Percentiles rank a stretch among this genome's conserved stretches.
These are phyloP conservation scores for Episyrphus balteatus DNA, from an alignment of 1,140 invertebrate species.

Conservation along the genomic window DNA sequence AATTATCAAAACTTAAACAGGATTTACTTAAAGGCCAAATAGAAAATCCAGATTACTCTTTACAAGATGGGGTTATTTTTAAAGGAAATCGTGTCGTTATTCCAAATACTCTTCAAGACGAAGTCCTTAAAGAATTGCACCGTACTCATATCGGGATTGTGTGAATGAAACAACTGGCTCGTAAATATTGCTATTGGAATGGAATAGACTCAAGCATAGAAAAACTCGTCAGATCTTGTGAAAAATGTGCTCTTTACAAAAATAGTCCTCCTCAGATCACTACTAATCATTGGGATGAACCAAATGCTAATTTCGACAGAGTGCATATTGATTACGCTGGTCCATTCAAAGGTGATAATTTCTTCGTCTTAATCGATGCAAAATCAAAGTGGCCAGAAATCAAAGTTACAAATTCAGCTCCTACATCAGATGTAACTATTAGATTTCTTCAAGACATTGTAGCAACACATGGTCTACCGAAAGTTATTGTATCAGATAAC, in stretches of 20 bases:
- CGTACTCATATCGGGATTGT: not conserved
- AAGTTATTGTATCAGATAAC: not conserved
- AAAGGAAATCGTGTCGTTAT: not conserved
- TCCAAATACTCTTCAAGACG: not conserved
- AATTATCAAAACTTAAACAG: not conserved
- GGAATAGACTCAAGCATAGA: conserved; percentile 1
- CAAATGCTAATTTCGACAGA: not conserved
- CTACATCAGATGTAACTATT: conserved; percentile 3
- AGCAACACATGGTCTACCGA: not conserved
- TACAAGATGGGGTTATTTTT: not conserved
- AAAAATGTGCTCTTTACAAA: not conserved
- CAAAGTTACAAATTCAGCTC: not conserved
- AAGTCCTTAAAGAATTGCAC: not conserved
- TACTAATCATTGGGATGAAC: not conserved
- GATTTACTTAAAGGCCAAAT: not conserved
- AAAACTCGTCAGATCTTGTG: not conserved
- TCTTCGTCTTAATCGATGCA: conserved; percentile 21
- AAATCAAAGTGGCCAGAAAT: conserved; percentile 30
- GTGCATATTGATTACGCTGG: conserved; percentile 21
- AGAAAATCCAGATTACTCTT: not conserved
- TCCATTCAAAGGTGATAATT: conserved; percentile 14
- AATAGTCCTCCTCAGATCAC: not conserved
- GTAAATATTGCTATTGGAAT: conserved; percentile 4
- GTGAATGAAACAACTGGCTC: conserved; percentile 1
- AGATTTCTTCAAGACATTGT: conserved; percentile 5